Evolutionary conservation across 2,113 vertebrate genomes (phyloP).

Genomic region (Australoheros scitulus): DNA sequence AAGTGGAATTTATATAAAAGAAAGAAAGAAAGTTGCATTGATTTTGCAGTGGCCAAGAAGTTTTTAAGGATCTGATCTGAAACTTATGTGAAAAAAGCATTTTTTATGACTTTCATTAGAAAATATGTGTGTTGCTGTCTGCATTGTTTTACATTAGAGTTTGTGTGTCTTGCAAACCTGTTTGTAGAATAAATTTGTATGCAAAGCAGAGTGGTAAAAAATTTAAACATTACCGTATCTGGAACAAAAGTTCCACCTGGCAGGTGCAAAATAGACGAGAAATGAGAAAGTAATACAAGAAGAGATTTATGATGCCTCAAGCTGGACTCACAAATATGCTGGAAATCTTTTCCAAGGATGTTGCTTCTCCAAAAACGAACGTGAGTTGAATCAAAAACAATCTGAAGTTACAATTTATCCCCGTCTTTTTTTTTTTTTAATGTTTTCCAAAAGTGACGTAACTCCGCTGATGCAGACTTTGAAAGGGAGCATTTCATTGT

Average conservation of each 20-base stretch:
- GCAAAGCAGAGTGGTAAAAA: background rate
- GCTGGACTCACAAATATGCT: conserved; percentile 31
- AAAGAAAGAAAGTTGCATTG: rapidly evolving
- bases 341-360: conserved; percentile 43
- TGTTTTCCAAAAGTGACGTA: conserved; percentile 27
- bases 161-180: background rate
- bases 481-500: conserved; percentile 57
- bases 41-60: background rate
- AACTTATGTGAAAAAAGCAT: background rate
- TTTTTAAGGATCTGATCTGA: background rate
- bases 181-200: conserved; percentile 18
- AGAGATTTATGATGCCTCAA: conserved; percentile 31
- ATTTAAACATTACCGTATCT: conserved; percentile 21
- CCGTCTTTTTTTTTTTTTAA: background rate
- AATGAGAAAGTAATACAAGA: conserved; percentile 27
- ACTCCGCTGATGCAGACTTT: conserved; percentile 24
- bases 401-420: conserved; percentile 21
- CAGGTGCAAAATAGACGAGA: conserved; percentile 13
- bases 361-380: conserved; percentile 33
- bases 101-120: background rate
- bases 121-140: background rate
- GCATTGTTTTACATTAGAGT: background rate
- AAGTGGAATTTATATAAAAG: background rate
- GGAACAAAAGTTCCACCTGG: conserved; percentile 21
- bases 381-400: conserved; percentile 41